Conservation (phyloP, 2,888 invertebrate species). For the Cactoblastis cactorum region DNA sequence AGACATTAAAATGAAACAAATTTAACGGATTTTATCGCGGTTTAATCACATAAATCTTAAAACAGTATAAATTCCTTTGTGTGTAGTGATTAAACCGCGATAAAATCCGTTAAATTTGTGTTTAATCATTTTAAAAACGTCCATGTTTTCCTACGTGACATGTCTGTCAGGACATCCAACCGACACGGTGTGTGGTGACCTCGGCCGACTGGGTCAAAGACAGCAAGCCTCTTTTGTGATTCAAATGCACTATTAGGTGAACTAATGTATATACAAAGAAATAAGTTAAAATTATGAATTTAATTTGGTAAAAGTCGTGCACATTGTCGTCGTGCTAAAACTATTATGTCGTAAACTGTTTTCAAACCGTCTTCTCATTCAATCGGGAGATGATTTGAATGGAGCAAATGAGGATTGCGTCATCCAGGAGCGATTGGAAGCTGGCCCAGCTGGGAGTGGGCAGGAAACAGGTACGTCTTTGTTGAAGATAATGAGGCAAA, state of each 20-base stretch:
- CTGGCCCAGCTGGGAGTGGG: constrained; percentile 1
- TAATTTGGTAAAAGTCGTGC: too few relatives aligned
- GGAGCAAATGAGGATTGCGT: background rate
- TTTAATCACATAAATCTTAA: too few relatives aligned
- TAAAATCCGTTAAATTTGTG: too few relatives aligned
- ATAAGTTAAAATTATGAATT: too few relatives aligned
- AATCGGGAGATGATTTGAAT: background rate
- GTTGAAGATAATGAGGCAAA: background rate
- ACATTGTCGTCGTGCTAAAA: too few relatives aligned
- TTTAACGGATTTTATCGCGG: too few relatives aligned
- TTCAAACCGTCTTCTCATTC: background rate
- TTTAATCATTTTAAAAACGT: too few relatives aligned
- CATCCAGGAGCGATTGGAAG: constrained; percentile 3
- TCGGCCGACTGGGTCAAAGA: background rate
- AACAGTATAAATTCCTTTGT: too few relatives aligned
- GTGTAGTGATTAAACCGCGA: too few relatives aligned
- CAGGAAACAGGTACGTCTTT: constrained; percentile 2
- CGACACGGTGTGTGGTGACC: background rate
- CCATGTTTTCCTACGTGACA: too few relatives aligned
- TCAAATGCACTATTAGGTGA: background rate
- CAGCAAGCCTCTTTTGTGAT: background rate
- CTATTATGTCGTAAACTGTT: background rate
- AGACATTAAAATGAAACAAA: too few relatives aligned
- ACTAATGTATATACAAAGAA: background rate
- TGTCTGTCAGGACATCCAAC: background rate